Conservation (phyloP, 1,140 invertebrate genomes). For the Zaprionus camerounensis region DNA sequence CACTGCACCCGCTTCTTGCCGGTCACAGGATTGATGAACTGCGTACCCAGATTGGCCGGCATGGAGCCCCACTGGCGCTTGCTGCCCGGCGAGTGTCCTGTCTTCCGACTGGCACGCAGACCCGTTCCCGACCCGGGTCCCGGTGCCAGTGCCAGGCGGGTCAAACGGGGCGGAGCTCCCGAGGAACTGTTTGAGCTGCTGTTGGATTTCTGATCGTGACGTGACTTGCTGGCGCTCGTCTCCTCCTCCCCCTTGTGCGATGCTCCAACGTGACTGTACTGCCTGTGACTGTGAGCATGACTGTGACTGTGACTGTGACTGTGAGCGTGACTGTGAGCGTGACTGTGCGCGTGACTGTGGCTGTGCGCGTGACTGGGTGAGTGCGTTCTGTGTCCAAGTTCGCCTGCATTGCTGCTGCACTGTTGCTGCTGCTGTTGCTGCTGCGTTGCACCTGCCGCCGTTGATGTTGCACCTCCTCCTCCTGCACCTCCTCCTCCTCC, state of each 20-base stretch:
- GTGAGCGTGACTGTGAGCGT: conserved; percentile 21
- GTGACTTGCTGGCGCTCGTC: conserved; percentile 1
- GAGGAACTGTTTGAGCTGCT: conserved; percentile 41
- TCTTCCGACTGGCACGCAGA: conserved; percentile 87
- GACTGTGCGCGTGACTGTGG: conserved; percentile 28
- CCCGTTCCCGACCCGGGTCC: conserved; percentile 22
- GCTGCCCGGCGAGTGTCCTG: conserved; percentile 89
- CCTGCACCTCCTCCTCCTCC: conserved; percentile 83
- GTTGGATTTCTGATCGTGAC: conserved; percentile 35
- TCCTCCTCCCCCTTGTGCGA: conserved; percentile 23
- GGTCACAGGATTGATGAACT: conserved; percentile 95
- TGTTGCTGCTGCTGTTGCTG: conserved; percentile 71
- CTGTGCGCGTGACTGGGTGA: conserved; percentile 2
- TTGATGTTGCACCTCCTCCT: conserved; percentile 40
- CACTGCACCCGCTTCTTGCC: conserved; percentile 99
- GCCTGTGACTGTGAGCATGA: conserved; percentile 29
- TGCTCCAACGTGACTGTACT: conserved; percentile 30
- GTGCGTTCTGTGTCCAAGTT: conserved; percentile 39
- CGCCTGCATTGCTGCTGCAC: conserved; percentile 84
- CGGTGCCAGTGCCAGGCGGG: conserved; percentile 18
- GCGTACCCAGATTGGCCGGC: conserved; percentile 94
- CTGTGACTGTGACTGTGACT: conserved; percentile 12
- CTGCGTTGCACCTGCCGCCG: conserved; percentile 64
- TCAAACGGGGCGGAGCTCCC: conserved; percentile 20
- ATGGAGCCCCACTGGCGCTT: conserved; percentile 95